A percentile compares a stretch with the other conserved stretches of the same genome.
phyloP scores from a whole-genome alignment of 2,797 vertebrate genomes.

The Pseudopleuronectes americanus region DNA sequence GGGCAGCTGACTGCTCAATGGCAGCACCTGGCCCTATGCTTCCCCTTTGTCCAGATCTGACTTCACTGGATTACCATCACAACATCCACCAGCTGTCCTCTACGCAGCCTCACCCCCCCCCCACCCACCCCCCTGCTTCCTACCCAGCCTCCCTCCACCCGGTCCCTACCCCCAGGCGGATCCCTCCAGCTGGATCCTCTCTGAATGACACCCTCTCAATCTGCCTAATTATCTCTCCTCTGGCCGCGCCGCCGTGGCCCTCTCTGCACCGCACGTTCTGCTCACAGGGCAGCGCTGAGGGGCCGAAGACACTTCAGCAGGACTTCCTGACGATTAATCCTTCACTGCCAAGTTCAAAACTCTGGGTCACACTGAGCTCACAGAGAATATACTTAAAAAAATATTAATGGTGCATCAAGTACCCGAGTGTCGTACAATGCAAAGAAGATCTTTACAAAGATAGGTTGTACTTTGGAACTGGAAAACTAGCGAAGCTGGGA shows the following conservation, averaged over 20 bases:
- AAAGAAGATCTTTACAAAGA: not conserved
- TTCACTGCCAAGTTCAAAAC: constrained; percentile 79
- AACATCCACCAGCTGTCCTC: constrained; percentile 91
- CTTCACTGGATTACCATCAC: constrained; percentile 90
- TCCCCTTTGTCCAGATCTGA: constrained; percentile 86
- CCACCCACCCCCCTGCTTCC: constrained; percentile 44
- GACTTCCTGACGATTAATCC: constrained; percentile 73
- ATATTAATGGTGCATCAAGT: too few relatives aligned
- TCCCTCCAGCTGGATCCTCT: constrained; percentile 86
- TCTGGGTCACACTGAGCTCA: constrained; percentile 10
- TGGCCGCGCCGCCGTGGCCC: constrained; percentile 63
- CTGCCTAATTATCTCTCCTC: constrained; percentile 88
- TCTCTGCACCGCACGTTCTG: constrained; percentile 60
- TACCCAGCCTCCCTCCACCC: constrained; percentile 53
- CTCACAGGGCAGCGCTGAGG: constrained; percentile 62
- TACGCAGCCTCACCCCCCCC: constrained; percentile 54
- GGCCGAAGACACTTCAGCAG: constrained; percentile 66
- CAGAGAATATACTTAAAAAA: not conserved
- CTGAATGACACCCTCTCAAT: constrained; percentile 88
- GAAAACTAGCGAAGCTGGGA: too few relatives aligned
- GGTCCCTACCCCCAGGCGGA: constrained; percentile 71
- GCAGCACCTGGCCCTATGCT: constrained; percentile 89
- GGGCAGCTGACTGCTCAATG: constrained; percentile 85
- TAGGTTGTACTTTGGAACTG: not conserved
- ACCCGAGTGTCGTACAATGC: not conserved